Evolutionary conservation across 2,113 vertebrate species (phyloP).

Genomic region (Probosciger aterrimus): DNA sequence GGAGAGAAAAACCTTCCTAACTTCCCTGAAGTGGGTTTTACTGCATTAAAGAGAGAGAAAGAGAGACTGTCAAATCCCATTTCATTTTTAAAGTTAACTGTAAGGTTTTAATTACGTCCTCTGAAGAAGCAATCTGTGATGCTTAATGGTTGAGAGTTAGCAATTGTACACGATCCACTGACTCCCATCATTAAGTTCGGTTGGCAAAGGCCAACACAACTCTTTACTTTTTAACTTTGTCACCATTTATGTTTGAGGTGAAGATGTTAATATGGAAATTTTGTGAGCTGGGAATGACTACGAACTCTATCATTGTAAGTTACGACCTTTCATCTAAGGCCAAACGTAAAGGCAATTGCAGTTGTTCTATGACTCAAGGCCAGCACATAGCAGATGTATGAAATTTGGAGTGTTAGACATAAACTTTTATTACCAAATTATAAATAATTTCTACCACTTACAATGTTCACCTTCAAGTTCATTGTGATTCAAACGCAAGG

Average conservation of each 20-base stretch:
- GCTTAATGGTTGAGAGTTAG: background rate
- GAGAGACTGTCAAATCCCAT: constrained; percentile 20
- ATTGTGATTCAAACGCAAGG: constrained; percentile 82
- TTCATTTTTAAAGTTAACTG: constrained; percentile 59
- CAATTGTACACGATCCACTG: background rate
- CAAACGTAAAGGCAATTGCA: constrained; percentile 80
- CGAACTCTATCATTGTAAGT: constrained; percentile 74
- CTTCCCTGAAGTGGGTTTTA: constrained; percentile 32
- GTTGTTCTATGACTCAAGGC: constrained; percentile 79
- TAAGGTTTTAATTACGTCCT: constrained; percentile 68
- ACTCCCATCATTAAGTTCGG: constrained; percentile 60
- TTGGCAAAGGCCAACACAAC: constrained; percentile 71
- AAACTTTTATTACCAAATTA: constrained; percentile 87
- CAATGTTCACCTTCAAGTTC: constrained; percentile 83
- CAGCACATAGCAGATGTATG: constrained; percentile 75
- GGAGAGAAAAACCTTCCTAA: constrained; percentile 10
- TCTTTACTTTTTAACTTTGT: constrained; percentile 71
- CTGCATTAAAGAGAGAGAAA: background rate
- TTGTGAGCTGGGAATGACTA: constrained; percentile 70
- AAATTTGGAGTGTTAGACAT: constrained; percentile 79
- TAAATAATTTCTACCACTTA: constrained; percentile 85
- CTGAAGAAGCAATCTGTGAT: constrained; percentile 36
- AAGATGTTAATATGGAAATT: constrained; percentile 82
- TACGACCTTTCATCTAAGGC: constrained; percentile 77
- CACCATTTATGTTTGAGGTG: constrained; percentile 81